These are phyloP conservation scores for Macropus fuliginosus DNA, from an alignment of 2,797 vertebrate genomes.

Conservation along the genomic window DNA sequence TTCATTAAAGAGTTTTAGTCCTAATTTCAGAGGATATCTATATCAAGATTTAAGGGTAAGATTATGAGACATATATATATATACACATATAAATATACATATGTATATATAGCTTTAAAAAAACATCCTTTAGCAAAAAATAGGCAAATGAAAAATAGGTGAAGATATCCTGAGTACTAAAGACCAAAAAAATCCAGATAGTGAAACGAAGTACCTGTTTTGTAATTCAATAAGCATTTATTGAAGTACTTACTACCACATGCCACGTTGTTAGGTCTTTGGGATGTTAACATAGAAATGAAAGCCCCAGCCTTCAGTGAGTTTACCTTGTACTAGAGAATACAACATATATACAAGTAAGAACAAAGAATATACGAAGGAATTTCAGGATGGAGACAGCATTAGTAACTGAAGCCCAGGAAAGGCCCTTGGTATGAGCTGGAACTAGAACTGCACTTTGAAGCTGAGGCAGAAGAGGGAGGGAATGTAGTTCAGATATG, in stretches of 20 bases:
- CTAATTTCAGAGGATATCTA: conserved; percentile 36
- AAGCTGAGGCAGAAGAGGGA: too few relatives aligned
- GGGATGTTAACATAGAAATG: too few relatives aligned
- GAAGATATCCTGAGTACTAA: conserved; percentile 18
- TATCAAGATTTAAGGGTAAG: background rate
- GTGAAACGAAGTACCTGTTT: conserved; percentile 20
- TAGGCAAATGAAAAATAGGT: conserved; percentile 44
- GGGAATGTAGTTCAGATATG: too few relatives aligned
- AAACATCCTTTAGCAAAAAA: conserved; percentile 11
- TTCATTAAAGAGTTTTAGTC: conserved; percentile 14
- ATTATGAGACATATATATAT: conserved; percentile 29
- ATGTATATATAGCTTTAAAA: conserved; percentile 9
- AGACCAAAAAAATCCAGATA: conserved; percentile 37
- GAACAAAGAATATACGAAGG: background rate
- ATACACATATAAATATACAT: background rate
- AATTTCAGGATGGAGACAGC: background rate
- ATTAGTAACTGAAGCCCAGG: too few relatives aligned
- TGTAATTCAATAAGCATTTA: background rate
- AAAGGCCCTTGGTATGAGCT: too few relatives aligned
- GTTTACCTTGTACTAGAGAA: too few relatives aligned
- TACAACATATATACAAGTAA: too few relatives aligned
- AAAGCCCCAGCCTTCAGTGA: too few relatives aligned
- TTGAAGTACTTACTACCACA: background rate
- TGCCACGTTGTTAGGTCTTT: background rate
- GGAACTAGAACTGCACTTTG: too few relatives aligned